Evolutionary conservation across 2,888 invertebrate species (phyloP).

Genomic region (Craniophora ligustri): DNA sequence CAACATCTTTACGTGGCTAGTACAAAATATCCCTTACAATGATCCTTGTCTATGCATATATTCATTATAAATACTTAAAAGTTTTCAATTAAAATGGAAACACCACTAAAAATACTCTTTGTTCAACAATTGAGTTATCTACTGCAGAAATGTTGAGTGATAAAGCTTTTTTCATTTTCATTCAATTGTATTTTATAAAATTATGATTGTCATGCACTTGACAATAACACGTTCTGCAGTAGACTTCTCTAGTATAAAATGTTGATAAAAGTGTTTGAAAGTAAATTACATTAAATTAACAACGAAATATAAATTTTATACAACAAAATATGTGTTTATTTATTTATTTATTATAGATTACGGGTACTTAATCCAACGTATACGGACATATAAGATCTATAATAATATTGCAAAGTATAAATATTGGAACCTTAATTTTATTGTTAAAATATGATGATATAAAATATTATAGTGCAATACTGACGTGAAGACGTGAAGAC

Average conservation of each 20-base stretch:
- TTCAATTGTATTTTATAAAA: not conserved
- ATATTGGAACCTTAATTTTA: slow-evolving; percentile 26
- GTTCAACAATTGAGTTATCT: slow-evolving; percentile 52
- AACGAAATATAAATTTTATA: slow-evolving; percentile 61
- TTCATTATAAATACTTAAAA: slow-evolving; percentile 63
- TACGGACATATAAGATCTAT: slow-evolving; percentile 44
- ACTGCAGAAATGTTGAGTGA: slow-evolving; percentile 37
- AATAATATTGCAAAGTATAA: slow-evolving; percentile 51
- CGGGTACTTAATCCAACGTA: slow-evolving; percentile 47
- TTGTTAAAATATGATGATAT: slow-evolving; percentile 31
- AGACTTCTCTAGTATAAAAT: slow-evolving; percentile 11
- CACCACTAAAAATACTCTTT: slow-evolving; percentile 75
- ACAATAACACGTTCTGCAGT: slow-evolving; percentile 26
- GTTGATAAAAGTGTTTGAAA: slow-evolving; percentile 51
- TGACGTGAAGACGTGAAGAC: slow-evolving; percentile 28
- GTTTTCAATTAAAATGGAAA: slow-evolving; percentile 68
- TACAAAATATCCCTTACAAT: slow-evolving; percentile 84
- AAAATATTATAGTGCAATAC: slow-evolving; percentile 35
- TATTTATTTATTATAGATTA: too few species aligned
- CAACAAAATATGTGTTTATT: slow-evolving; percentile 57
- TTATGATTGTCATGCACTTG: not conserved
- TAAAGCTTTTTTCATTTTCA: too few species aligned
- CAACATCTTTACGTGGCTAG: slow-evolving; percentile 87
- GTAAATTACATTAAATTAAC: slow-evolving; percentile 72
- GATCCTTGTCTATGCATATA: slow-evolving; percentile 71